Base-by-base conservation (phyloP, 64 coral and sea anemone species). In the Trachythela sp. region DNA sequence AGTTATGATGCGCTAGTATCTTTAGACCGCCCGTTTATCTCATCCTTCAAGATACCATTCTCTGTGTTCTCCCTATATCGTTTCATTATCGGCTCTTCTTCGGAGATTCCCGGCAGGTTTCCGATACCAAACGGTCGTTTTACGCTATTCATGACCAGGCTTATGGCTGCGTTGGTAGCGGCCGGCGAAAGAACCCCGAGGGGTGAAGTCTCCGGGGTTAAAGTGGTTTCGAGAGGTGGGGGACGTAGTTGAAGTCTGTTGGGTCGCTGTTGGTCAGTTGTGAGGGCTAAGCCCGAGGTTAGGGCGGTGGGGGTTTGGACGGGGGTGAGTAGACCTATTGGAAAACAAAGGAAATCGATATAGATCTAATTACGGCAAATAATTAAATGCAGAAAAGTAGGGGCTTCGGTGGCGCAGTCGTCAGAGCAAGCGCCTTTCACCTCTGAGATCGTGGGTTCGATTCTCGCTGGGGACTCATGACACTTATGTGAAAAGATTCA, bases 91-190 rank as follows among this genome's bases (percentile, higher is more conserved):
- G 91, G 89, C 37, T 99, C 96, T 33, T 87, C 70, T 9, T 91
- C 86, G 37, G 18, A 52, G 41, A 76, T 87, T 26, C 36, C 86
- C 31, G 84, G 75, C 2, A 87, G 35, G 18, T 91, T 87, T 43
- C 36, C 52, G 2, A 87, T 42, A 48, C 86, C 85, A 29, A 95
- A 83, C 13, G 88, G 31, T 34, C 96, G 93, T 84, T 99, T 99
- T 6, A 91, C 96, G 88, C 89, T 92, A 90, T 95, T 99, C 96
- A 99, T 99, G 87, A 92, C 96, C 72, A 95, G 89, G 48, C 93
- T 95, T 20, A 99, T 93, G 86, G 96, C 96, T 48, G 96, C 96
- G 77, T 94, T 99, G 52, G 96, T 99, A 50, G 96, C 96, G 91
- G 93, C 91, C 43, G 96, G 96, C 15, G 96, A 99, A 15, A 99